Base-by-base conservation (phyloP, 2,888 invertebrate genomes). In the Salpingus planirostris region DNA sequence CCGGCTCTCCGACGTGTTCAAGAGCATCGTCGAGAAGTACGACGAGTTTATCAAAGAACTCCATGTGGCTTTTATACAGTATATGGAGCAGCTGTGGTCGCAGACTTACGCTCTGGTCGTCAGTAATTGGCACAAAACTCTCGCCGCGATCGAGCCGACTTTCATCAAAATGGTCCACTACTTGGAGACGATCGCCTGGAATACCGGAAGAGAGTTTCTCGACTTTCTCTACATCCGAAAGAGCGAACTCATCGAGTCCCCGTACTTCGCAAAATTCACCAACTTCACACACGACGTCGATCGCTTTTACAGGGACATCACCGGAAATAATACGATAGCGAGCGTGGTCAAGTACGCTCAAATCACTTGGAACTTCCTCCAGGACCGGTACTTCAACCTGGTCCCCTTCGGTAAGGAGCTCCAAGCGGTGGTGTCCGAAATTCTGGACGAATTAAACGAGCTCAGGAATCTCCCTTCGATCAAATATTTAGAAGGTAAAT, bases 281-380 rank as follows among this genome's bases (percentile, higher is more conserved):
- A 80, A 83, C 36, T 78, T 89, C 46, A 82, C 85, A 0, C 82
- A 83, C 46, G 86, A 89, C 54, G 66, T 88, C 42, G 88, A 89
- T 54, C 74, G 71, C 33, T 71, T 89, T 27, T 88, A 87, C 58
- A 77, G 78, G 33, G 88, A 89, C 49, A 70, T 89, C 4, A 73
- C 77, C 28, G 75, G 77, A 33, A 82, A 88, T 54, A 87, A 87
- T 49, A 70, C 84, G 0, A 68, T 87, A 13, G 82, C 82, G 0
- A 87, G 85, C 56, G 69, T 87, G 18, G 78, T 77, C 54, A 88
- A 87, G 54, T 89, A 89, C 61, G 71, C 74, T 1, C 67, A 65
- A 24, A 69, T 83, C 25, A 60, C 79, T 0, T 78, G 80, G 69
- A 71, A 74, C 40, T 77, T 81, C 38, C 47, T 82, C 3, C 73